Percentiles rank a stretch among this genome's conserved stretches.
These are phyloP conservation scores for Aepyceros melampus DNA, from an alignment of 2,113 vertebrate species.

Conservation along the genomic window DNA sequence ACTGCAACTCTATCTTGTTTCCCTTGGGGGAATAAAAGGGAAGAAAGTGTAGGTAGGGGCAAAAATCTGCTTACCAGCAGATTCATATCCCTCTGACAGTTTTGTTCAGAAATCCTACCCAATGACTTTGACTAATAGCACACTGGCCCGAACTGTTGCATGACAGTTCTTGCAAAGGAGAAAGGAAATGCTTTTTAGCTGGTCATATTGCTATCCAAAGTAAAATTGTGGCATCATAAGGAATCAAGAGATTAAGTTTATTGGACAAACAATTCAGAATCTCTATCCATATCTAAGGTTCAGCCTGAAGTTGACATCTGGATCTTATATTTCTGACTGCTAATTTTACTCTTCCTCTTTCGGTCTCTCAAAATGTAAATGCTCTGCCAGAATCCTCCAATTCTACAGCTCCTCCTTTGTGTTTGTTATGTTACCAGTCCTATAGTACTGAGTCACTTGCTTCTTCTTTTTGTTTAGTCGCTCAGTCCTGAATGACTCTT, in stretches of 20 bases:
- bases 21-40: neutral
- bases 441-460: neutral
- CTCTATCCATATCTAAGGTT: neutral
- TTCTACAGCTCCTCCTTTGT: neutral
- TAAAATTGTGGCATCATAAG: neutral
- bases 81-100: neutral
- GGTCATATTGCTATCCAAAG: neutral
- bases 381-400: neutral
- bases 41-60: neutral
- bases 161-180: neutral
- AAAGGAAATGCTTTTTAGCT: neutral
- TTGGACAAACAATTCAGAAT: neutral
- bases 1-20: neutral
- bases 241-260: neutral
- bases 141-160: neutral
- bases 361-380: neutral
- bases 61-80: neutral
- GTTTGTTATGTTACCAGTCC: neutral
- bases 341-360: neutral
- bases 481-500: neutral
- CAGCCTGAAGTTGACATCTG: neutral
- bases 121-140: neutral
- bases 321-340: neutral
- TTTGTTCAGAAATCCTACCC: neutral
- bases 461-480: neutral